Evolutionary conservation across 2,888 invertebrate genomes (phyloP), one percentile per base, ranked within the genome.

Genomic region (Ochlodes sylvanus): DNA sequence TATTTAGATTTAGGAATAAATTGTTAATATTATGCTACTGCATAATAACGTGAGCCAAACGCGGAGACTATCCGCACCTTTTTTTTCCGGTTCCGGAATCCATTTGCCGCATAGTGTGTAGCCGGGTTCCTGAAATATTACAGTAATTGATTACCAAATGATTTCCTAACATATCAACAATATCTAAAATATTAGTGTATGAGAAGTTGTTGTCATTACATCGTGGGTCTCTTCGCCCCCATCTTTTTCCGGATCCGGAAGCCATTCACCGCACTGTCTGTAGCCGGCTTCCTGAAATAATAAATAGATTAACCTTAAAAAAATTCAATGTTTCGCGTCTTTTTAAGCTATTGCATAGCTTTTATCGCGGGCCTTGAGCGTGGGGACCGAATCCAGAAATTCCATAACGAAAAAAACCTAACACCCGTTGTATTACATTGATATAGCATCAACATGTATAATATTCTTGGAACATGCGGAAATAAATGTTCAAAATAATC

Each of bases 91-190:
- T 58, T 92, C 83, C 0, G 92, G 90, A 0, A 88, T 72, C 92
- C 92, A 92, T 0, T 88, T 86, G 0, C 89, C 91, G 73, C 92
- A 92, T 68, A 92, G 92, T 55, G 92, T 79, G 76, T 92, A 92
- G n/a, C 90, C 92, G 15, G 71, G 77, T 72, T 92, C 92, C 92
- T 92, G 83, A 9, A 38, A 41, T 56, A 52, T 47, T 17, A 47
- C 41, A 52, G 14, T 38, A 9, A 38, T 10, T 38, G 38, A 38
- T 12, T 38, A 10, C 10, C 1, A 2, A 38, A 38, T 3, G 12
- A 38, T 38, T 12, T 38, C 12, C 12, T n/a, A n/a, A n/a, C n/a
- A n/a, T n/a, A n/a, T n/a, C n/a, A n/a, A n/a, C 38, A 38, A 38
- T 3, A 12, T 38, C 1, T 38, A 38, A 38, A 38, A 38, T 38